Evolutionary conservation across 2,113 vertebrate genomes (phyloP).

Genomic region (Australoheros scitulus): DNA sequence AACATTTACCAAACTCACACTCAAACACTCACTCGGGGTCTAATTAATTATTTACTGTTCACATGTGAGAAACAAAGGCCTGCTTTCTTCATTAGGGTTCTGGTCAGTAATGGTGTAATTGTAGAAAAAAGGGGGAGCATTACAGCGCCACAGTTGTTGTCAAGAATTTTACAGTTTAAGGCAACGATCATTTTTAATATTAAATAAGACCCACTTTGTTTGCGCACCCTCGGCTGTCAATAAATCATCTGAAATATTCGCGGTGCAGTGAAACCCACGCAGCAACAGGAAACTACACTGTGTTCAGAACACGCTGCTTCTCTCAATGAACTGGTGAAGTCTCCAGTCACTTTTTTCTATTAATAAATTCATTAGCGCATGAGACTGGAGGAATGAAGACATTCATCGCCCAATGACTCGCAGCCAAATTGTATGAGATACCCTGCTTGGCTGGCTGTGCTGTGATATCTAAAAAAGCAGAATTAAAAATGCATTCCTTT

Average conservation of each 20-base stretch:
- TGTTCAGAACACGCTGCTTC: constrained; percentile 10
- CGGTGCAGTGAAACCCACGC: not conserved
- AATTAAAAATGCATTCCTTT: constrained; percentile 61
- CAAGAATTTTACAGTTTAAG: constrained; percentile 28
- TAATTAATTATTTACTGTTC: constrained; percentile 42
- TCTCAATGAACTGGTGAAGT: constrained; percentile 35
- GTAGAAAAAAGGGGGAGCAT: not conserved
- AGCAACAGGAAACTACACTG: not conserved
- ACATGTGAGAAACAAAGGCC: constrained; percentile 10
- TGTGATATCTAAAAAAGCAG: constrained; percentile 37
- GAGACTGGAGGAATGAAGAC: constrained; percentile 60
- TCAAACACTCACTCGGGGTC: constrained; percentile 42
- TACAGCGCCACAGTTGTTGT: not conserved
- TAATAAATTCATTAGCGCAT: constrained; percentile 66
- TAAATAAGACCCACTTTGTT: constrained; percentile 44
- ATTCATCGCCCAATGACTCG: constrained; percentile 37
- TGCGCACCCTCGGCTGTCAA: constrained; percentile 35
- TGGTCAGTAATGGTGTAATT: constrained; percentile 1
- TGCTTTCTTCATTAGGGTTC: constrained; percentile 13
- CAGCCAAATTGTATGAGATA: constrained; percentile 63
- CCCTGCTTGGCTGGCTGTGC: constrained; percentile 48
- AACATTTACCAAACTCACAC: not conserved
- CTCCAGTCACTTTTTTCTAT: constrained; percentile 45
- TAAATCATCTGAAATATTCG: constrained; percentile 40
- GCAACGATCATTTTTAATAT: constrained; percentile 32